Conservation (phyloP, 2,888 invertebrate species). For the Blera fallax region DNA sequence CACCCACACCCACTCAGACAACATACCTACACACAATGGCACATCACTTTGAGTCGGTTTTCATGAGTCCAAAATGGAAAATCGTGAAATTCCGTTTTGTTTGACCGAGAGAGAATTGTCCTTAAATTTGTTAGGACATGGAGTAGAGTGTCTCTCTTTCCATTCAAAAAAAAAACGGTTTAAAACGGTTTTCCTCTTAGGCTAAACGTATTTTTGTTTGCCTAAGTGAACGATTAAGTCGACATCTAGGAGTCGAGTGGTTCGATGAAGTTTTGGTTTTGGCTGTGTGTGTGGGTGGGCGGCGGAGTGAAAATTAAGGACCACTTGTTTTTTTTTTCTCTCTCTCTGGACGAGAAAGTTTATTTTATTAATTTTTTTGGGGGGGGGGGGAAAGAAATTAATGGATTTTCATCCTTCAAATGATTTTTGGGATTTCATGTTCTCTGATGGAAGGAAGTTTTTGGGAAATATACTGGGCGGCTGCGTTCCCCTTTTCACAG, state of each 20-base stretch:
- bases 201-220: slow-evolving; percentile 57
- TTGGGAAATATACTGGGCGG: slow-evolving; percentile 22
- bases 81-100: slow-evolving; percentile 51
- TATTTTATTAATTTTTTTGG: slow-evolving; percentile 65
- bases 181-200: slow-evolving; percentile 2
- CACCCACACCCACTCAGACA: neutral
- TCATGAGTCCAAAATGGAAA: slow-evolving; percentile 26
- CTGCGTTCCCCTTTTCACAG: slow-evolving; percentile 7
- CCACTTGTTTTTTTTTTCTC: neutral
- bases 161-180: slow-evolving; percentile 6
- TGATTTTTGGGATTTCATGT: slow-evolving; percentile 36
- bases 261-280: neutral
- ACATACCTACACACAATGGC: slow-evolving; percentile 11
- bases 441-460: slow-evolving; percentile 20
- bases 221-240: slow-evolving; percentile 61
- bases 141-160: neutral
- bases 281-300: neutral
- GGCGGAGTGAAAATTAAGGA: slow-evolving; percentile 35
- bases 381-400: slow-evolving; percentile 43
- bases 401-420: slow-evolving; percentile 61
- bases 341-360: slow-evolving; percentile 19
- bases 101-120: slow-evolving; percentile 42
- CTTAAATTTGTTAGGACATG: slow-evolving; percentile 27
- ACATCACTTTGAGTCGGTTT: slow-evolving; percentile 10
- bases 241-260: slow-evolving; percentile 24